phyloP scores from a whole-genome alignment of 2,113 vertebrate genomes.

The Butorides virescens region DNA sequence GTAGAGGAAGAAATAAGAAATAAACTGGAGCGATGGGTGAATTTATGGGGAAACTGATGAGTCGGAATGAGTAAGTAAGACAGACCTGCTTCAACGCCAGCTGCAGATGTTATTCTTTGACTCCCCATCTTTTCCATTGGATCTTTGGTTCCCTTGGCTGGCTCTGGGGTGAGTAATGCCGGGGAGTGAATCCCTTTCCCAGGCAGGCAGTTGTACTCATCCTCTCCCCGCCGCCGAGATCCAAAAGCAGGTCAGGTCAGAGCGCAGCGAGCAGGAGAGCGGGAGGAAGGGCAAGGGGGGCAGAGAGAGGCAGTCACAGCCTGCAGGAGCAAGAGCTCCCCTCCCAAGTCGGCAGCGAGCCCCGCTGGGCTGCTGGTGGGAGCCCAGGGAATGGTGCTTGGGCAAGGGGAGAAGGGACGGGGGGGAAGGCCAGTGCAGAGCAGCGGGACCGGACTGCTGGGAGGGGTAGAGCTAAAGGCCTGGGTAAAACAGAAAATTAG shows the following conservation, averaged over 20 bases:
- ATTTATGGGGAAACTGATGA: neutral
- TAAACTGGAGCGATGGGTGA: neutral
- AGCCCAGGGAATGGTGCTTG: neutral
- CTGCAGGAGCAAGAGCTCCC: neutral
- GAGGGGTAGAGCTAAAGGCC: neutral
- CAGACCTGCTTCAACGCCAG: neutral
- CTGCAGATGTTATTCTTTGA: conserved; percentile 2
- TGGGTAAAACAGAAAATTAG: neutral
- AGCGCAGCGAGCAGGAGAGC: neutral
- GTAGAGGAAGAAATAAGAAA: neutral
- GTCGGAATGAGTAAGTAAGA: neutral
- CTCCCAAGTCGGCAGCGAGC: neutral
- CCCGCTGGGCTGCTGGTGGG: fast-evolving
- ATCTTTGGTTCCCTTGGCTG: neutral
- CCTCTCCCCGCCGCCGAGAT: neutral
- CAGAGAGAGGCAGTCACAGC: neutral
- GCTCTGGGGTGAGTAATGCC: neutral
- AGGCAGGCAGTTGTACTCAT: neutral
- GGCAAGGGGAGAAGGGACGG: neutral
- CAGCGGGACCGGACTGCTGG: neutral
- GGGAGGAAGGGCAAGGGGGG: neutral
- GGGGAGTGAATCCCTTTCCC: neutral
- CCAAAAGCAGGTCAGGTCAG: neutral
- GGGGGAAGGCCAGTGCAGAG: neutral
- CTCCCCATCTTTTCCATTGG: neutral